Evolutionary conservation across 2,888 invertebrate genomes (phyloP).

Genomic region (Stratiomys singularior): DNA sequence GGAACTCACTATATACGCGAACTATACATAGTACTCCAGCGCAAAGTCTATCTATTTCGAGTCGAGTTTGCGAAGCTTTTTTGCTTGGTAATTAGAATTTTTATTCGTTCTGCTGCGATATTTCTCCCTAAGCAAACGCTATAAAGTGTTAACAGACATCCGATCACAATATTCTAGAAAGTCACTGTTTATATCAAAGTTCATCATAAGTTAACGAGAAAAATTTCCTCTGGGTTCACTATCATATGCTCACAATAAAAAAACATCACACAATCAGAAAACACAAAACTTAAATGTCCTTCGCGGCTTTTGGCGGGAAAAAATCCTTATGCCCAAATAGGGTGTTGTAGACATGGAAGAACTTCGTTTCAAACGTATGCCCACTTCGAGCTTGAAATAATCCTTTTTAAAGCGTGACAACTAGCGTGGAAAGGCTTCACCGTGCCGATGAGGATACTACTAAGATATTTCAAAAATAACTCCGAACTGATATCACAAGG

Average conservation of each 20-base stretch:
- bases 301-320: slow-evolving; percentile 15
- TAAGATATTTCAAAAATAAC: background rate
- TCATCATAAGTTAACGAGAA: background rate
- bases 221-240: background rate
- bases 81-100: slow-evolving; percentile 30
- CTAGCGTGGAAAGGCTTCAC: background rate
- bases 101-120: slow-evolving; percentile 18
- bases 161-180: background rate
- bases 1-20: slow-evolving; percentile 33
- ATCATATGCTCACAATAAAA: background rate
- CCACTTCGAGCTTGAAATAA: background rate
- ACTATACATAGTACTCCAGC: slow-evolving; percentile 20
- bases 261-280: background rate
- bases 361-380: too few relatives aligned
- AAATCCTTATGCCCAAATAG: background rate
- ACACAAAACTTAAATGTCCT: background rate
- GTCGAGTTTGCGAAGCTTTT: slow-evolving; percentile 34
- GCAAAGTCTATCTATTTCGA: slow-evolving; percentile 23
- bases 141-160: background rate
- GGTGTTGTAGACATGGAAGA: too few relatives aligned
- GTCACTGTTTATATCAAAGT: slow-evolving; percentile 11
- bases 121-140: background rate
- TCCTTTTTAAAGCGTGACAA: background rate
- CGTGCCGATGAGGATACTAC: background rate
- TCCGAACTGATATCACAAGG: background rate